phyloP scores from a whole-genome alignment of 1,140 invertebrate species.

The Danaus plexippus region DNA sequence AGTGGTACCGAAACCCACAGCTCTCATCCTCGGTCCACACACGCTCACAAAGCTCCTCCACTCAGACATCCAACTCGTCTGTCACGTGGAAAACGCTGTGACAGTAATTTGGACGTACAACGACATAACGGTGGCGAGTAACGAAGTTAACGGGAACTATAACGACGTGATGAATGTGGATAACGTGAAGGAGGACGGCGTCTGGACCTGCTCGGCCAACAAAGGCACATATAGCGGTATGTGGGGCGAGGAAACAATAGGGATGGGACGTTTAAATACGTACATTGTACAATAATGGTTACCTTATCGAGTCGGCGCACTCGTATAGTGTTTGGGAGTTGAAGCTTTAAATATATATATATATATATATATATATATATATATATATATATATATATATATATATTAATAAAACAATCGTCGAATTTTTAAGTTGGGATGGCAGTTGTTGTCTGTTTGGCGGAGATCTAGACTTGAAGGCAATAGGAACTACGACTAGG shows the following conservation, averaged over 20 bases:
- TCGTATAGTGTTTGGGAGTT: no score
- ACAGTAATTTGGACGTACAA: constrained; percentile 36
- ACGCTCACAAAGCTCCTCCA: constrained; percentile 28
- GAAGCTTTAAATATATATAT: no score
- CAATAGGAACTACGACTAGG: no score
- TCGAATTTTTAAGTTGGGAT: no score
- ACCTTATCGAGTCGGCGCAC: no score
- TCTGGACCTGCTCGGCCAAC: constrained; percentile 45
- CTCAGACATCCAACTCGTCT: constrained; percentile 33
- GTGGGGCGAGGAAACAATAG: constrained; percentile 4
- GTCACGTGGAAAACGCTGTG: constrained; percentile 39
- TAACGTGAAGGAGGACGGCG: constrained; percentile 38
- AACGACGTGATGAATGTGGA: constrained; percentile 33
- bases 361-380: no score
- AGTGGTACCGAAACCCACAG: constrained; percentile 32
- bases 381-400: no score
- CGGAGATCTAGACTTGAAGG: no score
- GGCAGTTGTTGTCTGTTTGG: no score
- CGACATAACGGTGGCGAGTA: constrained; percentile 17
- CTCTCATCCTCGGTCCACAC: constrained; percentile 49
- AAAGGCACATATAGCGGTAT: constrained; percentile 32
- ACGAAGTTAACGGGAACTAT: constrained; percentile 25
- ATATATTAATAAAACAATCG: no score
- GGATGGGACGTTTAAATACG: no score
- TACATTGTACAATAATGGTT: no score